Percentiles rank a stretch among this genome's conserved stretches.
Evolutionary conservation across 2,888 invertebrate genomes (phyloP).

Genomic region (Cyaniris semiargus): DNA sequence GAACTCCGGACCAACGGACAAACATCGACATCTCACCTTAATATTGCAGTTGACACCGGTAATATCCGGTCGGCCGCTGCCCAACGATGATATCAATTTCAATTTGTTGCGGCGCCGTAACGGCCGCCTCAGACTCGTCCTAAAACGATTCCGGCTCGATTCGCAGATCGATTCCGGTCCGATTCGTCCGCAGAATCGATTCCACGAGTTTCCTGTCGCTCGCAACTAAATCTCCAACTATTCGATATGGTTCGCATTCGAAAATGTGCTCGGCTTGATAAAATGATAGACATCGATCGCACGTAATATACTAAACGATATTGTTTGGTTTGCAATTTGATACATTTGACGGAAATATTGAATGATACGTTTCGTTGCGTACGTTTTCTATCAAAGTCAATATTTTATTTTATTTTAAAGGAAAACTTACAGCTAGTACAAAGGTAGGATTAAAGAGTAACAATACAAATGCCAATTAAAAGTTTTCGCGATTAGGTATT

Average conservation of each 20-base stretch:
- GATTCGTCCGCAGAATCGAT: conserved; percentile 74
- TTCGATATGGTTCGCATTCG: conserved; percentile 47
- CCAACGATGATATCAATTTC: conserved; percentile 79
- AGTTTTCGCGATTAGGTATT: no score
- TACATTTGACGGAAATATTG: neutral
- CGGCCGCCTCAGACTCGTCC: conserved; percentile 70
- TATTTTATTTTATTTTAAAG: no score
- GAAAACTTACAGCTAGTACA: no score
- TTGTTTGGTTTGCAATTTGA: conserved; percentile 17
- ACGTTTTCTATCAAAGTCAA: neutral
- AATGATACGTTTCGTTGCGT: conserved; percentile 46
- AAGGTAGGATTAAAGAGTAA: no score
- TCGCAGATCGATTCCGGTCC: conserved; percentile 68
- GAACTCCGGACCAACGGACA: neutral
- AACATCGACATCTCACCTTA: conserved; percentile 38
- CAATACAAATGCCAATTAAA: no score
- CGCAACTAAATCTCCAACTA: conserved; percentile 69
- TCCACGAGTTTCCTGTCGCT: conserved; percentile 75
- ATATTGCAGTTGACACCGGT: conserved; percentile 72
- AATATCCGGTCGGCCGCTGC: conserved; percentile 74
- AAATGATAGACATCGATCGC: conserved; percentile 11
- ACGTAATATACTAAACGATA: neutral
- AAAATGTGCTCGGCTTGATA: conserved; percentile 44
- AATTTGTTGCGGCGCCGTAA: conserved; percentile 76
- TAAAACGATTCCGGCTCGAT: conserved; percentile 68